A percentile compares a stretch with the other conserved stretches of the same genome.
phyloP scores from a whole-genome alignment of 2,113 vertebrate genomes.

The Peromyscus californicus region DNA sequence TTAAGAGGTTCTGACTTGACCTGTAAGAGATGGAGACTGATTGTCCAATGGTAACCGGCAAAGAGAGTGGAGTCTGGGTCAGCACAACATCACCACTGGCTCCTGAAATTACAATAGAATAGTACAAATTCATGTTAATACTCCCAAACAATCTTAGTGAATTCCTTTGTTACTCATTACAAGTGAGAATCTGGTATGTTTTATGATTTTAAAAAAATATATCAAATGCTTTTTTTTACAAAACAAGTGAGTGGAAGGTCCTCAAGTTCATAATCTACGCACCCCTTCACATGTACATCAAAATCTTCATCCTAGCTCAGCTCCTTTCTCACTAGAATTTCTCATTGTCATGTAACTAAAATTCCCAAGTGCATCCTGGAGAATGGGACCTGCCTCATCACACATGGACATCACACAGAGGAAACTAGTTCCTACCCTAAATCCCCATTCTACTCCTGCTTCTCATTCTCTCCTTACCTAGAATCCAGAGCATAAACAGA shows the following conservation, averaged over 20 bases:
- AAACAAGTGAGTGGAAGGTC: background rate
- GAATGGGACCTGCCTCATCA: background rate
- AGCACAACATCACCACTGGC: background rate
- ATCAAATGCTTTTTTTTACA: background rate
- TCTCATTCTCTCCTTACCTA: background rate
- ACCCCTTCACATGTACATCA: background rate
- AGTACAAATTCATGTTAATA: background rate
- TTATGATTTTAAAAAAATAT: background rate
- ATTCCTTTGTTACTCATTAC: background rate
- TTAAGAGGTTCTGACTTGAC: background rate
- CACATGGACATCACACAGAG: background rate
- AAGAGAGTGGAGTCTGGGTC: background rate
- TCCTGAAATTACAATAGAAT: background rate
- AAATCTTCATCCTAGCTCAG: background rate
- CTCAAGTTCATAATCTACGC: background rate
- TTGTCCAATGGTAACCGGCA: background rate
- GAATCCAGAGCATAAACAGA: background rate
- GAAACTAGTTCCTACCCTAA: background rate
- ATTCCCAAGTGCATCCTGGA: background rate
- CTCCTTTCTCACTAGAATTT: background rate
- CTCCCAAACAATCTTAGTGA: background rate
- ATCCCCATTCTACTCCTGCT: background rate
- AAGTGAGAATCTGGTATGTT: background rate
- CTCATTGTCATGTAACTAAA: background rate
- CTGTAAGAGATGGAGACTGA: background rate